These are phyloP conservation scores for Agrotis clavis DNA, from an alignment of 2,888 invertebrate species.

Conservation along the genomic window DNA sequence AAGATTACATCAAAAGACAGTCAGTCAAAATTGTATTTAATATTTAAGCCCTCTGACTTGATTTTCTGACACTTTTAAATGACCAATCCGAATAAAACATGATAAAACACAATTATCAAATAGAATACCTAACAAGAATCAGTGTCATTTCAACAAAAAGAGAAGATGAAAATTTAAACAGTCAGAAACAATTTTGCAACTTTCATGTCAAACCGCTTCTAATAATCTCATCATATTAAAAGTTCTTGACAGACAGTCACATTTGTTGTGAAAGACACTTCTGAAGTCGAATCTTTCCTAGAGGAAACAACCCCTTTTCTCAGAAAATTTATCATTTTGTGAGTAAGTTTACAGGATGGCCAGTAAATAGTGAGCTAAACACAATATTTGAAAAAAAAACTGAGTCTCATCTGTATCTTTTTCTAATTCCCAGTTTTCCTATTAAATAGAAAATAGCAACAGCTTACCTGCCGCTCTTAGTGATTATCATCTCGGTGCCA, in stretches of 20 bases:
- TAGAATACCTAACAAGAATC: slow-evolving; percentile 4
- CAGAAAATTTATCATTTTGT: neutral
- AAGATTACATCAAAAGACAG: neutral
- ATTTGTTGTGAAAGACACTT: neutral
- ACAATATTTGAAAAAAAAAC: too few relatives aligned
- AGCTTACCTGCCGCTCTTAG: slow-evolving; percentile 97
- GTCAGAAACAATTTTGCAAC: slow-evolving; percentile 19
- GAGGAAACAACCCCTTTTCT: too few relatives aligned
- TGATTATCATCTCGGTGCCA: slow-evolving; percentile 99
- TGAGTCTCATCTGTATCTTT: too few relatives aligned
- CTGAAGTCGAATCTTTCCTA: neutral
- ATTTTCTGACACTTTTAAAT: neutral
- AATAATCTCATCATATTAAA: neutral
- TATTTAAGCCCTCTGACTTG: neutral
- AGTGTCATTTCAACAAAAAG: slow-evolving; percentile 12
- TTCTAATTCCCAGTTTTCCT: neutral
- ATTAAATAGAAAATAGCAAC: neutral
- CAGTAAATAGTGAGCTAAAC: neutral
- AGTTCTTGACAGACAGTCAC: neutral
- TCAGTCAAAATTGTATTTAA: neutral
- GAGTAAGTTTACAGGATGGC: neutral
- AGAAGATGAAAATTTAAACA: neutral
- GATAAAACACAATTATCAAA: neutral
- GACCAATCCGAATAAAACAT: neutral
- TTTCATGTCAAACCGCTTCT: neutral